Base-by-base conservation (phyloP, 2,888 invertebrate genomes). In the Papilio elwesi region DNA sequence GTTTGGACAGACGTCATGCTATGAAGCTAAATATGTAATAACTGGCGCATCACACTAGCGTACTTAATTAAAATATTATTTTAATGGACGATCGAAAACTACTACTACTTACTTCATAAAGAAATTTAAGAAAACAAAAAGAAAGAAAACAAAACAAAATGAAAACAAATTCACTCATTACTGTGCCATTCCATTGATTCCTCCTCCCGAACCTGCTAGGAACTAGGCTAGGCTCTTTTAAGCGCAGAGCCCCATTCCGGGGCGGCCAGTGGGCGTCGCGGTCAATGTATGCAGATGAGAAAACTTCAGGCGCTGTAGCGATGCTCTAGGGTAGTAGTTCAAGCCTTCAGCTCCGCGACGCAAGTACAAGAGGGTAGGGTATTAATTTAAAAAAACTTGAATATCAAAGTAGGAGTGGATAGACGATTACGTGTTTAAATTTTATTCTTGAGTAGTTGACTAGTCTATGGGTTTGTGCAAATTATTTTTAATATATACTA, bases 271-370 rank as follows among this genome's bases (percentile, higher is more conserved):
- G n/a, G n/a, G n/a, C n/a, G n/a, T 52, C 4, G 51, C 5, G 12
- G 68, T 57, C 68, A 68, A 68, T 68, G 57, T n/a, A 68, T 68
- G 68, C 68, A 48, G 57, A 68, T 68, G 68, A 68, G 68, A 48
- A 55, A 68, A 68, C 68, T 68, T 68, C 47, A 57, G 36, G 57
- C 13, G 48, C 5, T 51, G 3, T n/a, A 6, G 47, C 63, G 55
- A 16, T 8, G 52, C 63, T 63, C 52, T 47, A 49, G 49, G 16
- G 43, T 52, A 51, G 51, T 63, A 43, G 62, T 62, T 62, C 13
- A 38, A 43, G 15, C 59, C 15, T n/a, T n/a, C 26, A 49, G 26
- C 12, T 57, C 12, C 65, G 36, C 8, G 36, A 3, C 49, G 51
- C 36, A 13, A 51, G 16, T 49, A 49, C 64, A 10, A 49, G 63